Base-by-base conservation (phyloP, 2,797 vertebrate species). In the Lacerta bilineata region DNA sequence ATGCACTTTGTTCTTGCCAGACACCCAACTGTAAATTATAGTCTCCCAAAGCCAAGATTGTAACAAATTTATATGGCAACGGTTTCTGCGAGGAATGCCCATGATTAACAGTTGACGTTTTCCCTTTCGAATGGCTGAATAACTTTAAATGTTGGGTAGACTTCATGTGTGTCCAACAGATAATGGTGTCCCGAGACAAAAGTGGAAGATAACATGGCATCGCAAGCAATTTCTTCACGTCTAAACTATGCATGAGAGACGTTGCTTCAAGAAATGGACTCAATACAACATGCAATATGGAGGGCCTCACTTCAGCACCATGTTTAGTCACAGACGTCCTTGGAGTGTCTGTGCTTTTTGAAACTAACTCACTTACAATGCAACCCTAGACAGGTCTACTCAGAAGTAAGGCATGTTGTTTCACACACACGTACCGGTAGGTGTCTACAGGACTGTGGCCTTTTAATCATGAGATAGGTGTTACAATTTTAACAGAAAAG, bases 181-280 rank as follows among this genome's bases (percentile, higher is more conserved):
- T 93, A 90, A 89, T 89, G 75, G 74, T 90, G 85, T 93, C 89
- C 88, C 90, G 68, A 91, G 89, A 86, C 39, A 85, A 89, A 87
- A 74, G 92, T 71, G 79, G 39, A 0, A 5, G 84, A 88, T 89
- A 92, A 86, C 87, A 50, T 2, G 46, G 94, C 92, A 18, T 93
- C 93, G 33, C 93, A 82, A 90, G 36, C 93, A 93, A 81, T 93
- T 91, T 90, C 92, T 86, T 94, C 92, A 93, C 84, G 88, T 72
- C 20, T 41, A 29, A 64, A 36, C 43, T 75, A 81, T 43, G 43
- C 36, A 4, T n/a, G 50, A 79, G 46, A 59, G 43, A 59, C 23
- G 3, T 41, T 76, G 74, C 17, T 27, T 64, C 10, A 20, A 64
- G 55, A 85, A 17, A 61, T 18, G 36, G 13, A 27, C 17, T 76